Base-by-base conservation (phyloP, 2,113 vertebrate species). In the Podilymbus podiceps region DNA sequence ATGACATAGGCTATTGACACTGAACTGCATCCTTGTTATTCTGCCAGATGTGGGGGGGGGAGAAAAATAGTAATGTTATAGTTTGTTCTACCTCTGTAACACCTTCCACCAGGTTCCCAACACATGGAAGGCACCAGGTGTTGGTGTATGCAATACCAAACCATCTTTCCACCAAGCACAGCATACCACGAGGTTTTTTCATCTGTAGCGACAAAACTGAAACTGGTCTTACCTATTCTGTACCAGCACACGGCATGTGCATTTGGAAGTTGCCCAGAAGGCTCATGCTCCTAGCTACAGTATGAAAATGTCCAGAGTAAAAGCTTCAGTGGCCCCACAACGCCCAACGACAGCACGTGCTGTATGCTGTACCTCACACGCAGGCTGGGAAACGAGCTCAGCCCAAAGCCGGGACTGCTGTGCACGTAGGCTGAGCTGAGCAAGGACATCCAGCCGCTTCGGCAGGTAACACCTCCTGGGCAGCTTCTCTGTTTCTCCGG, bases 331-430 rank as follows among this genome's bases (percentile, higher is more conserved):
- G 81, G 76, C 38, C 42, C 55, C 78, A 38, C 33, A 60, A 6
- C 2, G 5, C 38, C 10, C 27, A 11, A 2, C 0, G 3, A 60
- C 50, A 78, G 30, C 85, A 21, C 30, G 56, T 4, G 3, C 35
- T 44, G 7, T 6, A 6, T 23, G 20, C 15, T 30, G 56, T 20
- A 21, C 35, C 33, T 28, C 60, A 10, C 59, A 20, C 20, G 1
- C 15, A 19, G 44, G 15, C 63, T 42, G 56, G 42, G 44, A 28
- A 52, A n/a, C 5, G 0, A 82, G 84, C 49, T 68, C 78, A 40
- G 49, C 35, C 33, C 53, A 33, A 35, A 46, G 56, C 46, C 3
- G 0, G 50, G 52, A 9, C 50, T 35, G 56, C 59, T n/a, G 38
- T 2, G 25, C 28, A 15, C 35, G 3, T 0, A 5, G 3, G 1